Conservation (phyloP, 2,797 vertebrate genomes). For the Periparus ater region DNA sequence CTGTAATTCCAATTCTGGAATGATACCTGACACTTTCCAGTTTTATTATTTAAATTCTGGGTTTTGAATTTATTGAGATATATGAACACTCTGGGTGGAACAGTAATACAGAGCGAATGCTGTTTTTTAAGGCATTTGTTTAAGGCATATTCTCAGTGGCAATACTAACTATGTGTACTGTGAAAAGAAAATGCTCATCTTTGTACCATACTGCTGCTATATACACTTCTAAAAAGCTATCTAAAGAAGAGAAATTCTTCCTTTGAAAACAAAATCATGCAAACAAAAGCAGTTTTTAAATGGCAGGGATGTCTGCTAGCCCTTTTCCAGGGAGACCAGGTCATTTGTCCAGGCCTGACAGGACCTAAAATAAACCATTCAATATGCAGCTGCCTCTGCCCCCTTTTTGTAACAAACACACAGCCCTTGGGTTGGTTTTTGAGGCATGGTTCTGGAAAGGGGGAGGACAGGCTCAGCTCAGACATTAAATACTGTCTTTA, state of each 20-base stretch:
- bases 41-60: slow-evolving; percentile 36
- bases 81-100: not conserved
- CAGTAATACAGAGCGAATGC: not conserved
- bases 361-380: slow-evolving; percentile 47
- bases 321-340: slow-evolving; percentile 12
- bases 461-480: not conserved
- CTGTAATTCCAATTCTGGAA: slow-evolving; percentile 59
- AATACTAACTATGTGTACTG: slow-evolving; percentile 56
- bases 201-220: slow-evolving; percentile 57
- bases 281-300: slow-evolving; percentile 12
- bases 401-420: not conserved
- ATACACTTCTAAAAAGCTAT: slow-evolving; percentile 33
- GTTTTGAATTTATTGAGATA: slow-evolving; percentile 1
- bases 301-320: not conserved
- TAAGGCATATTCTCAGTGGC: slow-evolving; percentile 49
- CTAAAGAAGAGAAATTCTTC: slow-evolving; percentile 14
- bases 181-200: not conserved
- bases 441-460: not conserved
- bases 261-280: not conserved
- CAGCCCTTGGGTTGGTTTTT: not conserved
- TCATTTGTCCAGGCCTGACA: slow-evolving; percentile 22
- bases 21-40: slow-evolving; percentile 21
- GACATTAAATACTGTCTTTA: not conserved
- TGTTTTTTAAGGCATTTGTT: slow-evolving; percentile 20
- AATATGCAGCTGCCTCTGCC: slow-evolving; percentile 17